Conservation (phyloP, 2,797 vertebrate genomes). For the Varecia variegata region DNA sequence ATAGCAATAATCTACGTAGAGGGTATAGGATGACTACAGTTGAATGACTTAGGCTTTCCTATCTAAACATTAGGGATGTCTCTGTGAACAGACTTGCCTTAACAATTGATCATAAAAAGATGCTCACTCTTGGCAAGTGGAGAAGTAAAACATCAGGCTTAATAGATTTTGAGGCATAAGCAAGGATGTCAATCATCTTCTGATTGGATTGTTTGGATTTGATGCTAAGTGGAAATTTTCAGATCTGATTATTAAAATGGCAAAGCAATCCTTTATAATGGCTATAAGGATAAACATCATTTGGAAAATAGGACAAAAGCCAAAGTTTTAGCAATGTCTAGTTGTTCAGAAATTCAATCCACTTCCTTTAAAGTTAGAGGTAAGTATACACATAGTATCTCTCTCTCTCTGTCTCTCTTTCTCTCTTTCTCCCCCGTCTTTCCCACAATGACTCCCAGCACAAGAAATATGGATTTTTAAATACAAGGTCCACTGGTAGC, state of each 20-base stretch:
- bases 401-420: not conserved
- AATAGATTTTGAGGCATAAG: slow-evolving; percentile 53
- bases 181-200: slow-evolving; percentile 58
- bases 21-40: not conserved
- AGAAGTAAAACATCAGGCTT: slow-evolving; percentile 65
- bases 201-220: slow-evolving; percentile 61
- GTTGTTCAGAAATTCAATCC: slow-evolving; percentile 27
- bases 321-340: slow-evolving; percentile 5
- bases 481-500: not conserved
- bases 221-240: slow-evolving; percentile 35
- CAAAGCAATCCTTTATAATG: slow-evolving; percentile 13
- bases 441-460: not conserved
- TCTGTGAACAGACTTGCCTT: slow-evolving; percentile 53
- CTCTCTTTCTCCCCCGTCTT: no score
- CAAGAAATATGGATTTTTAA: not conserved
- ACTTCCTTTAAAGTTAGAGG: slow-evolving; percentile 4
- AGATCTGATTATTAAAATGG: slow-evolving; percentile 56
- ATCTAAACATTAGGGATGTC: slow-evolving; percentile 19
- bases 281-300: slow-evolving; percentile 20
- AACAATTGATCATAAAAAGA: slow-evolving; percentile 62
- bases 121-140: slow-evolving; percentile 34
- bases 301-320: slow-evolving; percentile 20
- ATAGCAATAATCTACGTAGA: slow-evolving; percentile 20
- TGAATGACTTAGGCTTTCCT: slow-evolving; percentile 17
- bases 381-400: not conserved